Base-by-base conservation (phyloP, 2,113 vertebrate genomes). In the Amphilophus citrinellus region DNA sequence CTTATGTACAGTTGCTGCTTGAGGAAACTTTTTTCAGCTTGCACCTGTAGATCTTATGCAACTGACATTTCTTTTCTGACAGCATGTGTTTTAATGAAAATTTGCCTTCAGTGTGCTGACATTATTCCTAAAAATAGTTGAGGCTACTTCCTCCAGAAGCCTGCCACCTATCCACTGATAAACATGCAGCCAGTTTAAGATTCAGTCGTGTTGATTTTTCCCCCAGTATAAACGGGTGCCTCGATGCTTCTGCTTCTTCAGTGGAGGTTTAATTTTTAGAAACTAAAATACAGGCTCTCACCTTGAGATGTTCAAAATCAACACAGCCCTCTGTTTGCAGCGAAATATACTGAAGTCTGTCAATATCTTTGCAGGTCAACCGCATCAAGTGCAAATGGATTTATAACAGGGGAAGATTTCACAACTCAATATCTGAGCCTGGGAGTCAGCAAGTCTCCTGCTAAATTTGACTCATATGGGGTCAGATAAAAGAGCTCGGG, bases 271-370 rank as follows among this genome's bases (percentile, higher is more conserved):
- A 10, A 57, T 17, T 20, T 58, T 63, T 2, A 56, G n/a, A 66
- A 27, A 42, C 17, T 56, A 81, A 32, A 24, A 76, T 20, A 47
- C 8, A 77, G 77, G 65, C 37, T 57, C 77, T 88, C 77, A 85
- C 79, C 62, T 90, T 80, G 62, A 86, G 77, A 10, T 20, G 73
- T 71, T 73, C 60, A 50, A 59, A 61, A 4, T 20, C 17, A 77
- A 68, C 7, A 3, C 2, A 6, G 62, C 30, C 59, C 39, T 78
- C 24, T 84, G 62, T 60, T 83, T 77, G 53, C 62, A 37, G 53
- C 62, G 24, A 82, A 68, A 83, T 75, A 18, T 76, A 79, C 87
- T 85, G 57, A 44, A 77, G 84, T 50, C 27, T 76, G 73, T 87
- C 73, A 50, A 90, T 87, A 89, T 73, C 15, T 2, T 80, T 82